Conservation (phyloP, 2,888 invertebrate species). For the Ligdia adustata region DNA sequence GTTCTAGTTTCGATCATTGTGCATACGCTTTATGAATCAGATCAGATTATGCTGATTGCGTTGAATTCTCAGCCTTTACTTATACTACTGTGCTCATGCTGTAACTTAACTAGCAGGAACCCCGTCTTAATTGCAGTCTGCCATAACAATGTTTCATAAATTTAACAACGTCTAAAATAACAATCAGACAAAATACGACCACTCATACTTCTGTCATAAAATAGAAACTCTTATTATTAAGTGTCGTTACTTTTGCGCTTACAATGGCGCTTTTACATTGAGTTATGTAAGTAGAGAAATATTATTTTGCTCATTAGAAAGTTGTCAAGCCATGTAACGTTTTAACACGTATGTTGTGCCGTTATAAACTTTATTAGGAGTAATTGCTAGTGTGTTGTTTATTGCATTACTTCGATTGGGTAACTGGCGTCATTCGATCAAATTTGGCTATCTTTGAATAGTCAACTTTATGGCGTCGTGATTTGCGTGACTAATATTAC, state of each 20-base stretch:
- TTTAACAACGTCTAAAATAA: conserved; percentile 1
- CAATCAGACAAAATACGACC: conserved; percentile 8
- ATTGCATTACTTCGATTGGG: conserved; percentile 22
- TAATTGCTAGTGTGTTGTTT: conserved; percentile 22
- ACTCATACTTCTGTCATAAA: conserved; percentile 17
- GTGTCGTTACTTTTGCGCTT: conserved; percentile 22
- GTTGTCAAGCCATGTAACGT: conserved; percentile 27
- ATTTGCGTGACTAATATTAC: too few species aligned
- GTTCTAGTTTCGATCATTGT: conserved; percentile 16
- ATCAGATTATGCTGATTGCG: conserved; percentile 2
- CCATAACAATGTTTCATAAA: conserved; percentile 6
- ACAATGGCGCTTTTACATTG: conserved; percentile 13
- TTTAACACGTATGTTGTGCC: conserved; percentile 6
- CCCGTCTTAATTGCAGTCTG: conserved; percentile 4
- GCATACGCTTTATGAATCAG: conserved; percentile 10
- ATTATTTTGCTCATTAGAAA: conserved; percentile 33
- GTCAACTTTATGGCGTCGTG: conserved; percentile 1
- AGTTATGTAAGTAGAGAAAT: conserved; percentile 23
- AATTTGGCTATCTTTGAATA: conserved; percentile 7
- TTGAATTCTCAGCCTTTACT: conserved; percentile 2
- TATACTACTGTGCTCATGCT: neutral
- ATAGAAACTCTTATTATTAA: conserved; percentile 16
- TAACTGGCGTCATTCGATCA: conserved; percentile 14
- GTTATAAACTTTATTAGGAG: conserved; percentile 28
- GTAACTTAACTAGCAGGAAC: conserved; percentile 7